phyloP scores from a whole-genome alignment of 2,797 vertebrate species.

The Micromesistius poutassou region DNA sequence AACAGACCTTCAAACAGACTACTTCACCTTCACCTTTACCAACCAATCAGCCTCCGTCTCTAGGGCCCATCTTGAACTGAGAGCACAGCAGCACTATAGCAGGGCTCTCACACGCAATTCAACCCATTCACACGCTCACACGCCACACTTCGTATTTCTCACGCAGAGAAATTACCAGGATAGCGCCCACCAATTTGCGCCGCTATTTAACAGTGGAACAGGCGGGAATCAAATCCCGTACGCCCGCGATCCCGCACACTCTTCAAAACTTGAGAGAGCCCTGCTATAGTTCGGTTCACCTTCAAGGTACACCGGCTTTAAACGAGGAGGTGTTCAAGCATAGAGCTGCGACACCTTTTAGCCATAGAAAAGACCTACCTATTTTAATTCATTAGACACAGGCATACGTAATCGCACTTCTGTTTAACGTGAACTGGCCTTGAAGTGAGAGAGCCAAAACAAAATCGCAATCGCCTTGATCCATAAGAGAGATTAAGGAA shows the following conservation, averaged over 20 bases:
- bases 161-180: no score
- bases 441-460: conserved; percentile 23
- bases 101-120: no score
- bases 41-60: no score
- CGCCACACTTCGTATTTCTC: no score
- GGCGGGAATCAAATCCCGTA: no score
- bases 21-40: no score
- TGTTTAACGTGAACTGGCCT: conserved; percentile 69
- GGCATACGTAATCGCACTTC: conserved; percentile 61
- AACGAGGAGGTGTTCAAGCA: conserved; percentile 65
- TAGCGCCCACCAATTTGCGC: no score
- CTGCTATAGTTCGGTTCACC: conserved; percentile 60
- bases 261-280: no score
- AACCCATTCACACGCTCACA: no score
- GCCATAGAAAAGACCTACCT: conserved; percentile 47
- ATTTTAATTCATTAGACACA: conserved; percentile 68
- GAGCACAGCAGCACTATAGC: conserved; percentile 19
- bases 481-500: conserved; percentile 58
- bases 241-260: no score
- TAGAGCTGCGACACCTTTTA: conserved; percentile 48
- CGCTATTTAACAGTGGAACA: no score
- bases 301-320: conserved; percentile 65
- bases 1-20: conserved; percentile 38
- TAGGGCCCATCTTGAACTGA: conserved; percentile 15
- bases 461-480: conserved; percentile 62